Conservation (phyloP, 2,113 vertebrate genomes). For the Loxodonta africana region DNA sequence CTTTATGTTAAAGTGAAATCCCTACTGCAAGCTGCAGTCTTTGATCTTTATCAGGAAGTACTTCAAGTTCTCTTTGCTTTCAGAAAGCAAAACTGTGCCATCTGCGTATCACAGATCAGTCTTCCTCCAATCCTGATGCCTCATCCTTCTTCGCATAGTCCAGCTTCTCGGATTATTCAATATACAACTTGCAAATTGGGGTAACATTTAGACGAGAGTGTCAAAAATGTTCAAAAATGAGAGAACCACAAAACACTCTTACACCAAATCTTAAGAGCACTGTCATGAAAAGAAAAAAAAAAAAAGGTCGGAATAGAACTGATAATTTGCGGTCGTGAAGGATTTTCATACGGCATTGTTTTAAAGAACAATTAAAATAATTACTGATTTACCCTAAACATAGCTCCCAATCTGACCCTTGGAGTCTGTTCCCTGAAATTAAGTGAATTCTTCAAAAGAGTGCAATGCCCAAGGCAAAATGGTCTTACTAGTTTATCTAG, state of each 20-base stretch:
- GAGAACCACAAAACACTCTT: neutral
- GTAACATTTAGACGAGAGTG: neutral
- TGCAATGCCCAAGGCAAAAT: neutral
- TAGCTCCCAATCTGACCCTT: neutral
- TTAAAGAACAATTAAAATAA: neutral
- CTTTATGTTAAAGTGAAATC: too few relatives aligned
- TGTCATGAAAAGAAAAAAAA: too few relatives aligned
- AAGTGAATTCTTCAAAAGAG: neutral
- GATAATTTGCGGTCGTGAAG: neutral
- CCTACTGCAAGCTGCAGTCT: too few relatives aligned
- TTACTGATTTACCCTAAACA: neutral
- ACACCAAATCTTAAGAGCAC: neutral
- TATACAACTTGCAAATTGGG: neutral
- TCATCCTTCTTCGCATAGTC: too few relatives aligned
- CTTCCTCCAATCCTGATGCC: too few relatives aligned
- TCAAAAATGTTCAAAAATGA: neutral
- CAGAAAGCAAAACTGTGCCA: too few relatives aligned
- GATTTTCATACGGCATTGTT: neutral
- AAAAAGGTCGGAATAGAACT: neutral
- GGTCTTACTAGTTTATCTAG: neutral
- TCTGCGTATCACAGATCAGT: too few relatives aligned
- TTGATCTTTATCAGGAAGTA: too few relatives aligned
- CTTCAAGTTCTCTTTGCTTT: too few relatives aligned
- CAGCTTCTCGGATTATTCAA: neutral
- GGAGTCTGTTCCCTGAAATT: neutral